Evolutionary conservation across 35 echinoderm and acorn worm genomes (phyloP).

Genomic region (Strongylocentrotus purpuratus): DNA sequence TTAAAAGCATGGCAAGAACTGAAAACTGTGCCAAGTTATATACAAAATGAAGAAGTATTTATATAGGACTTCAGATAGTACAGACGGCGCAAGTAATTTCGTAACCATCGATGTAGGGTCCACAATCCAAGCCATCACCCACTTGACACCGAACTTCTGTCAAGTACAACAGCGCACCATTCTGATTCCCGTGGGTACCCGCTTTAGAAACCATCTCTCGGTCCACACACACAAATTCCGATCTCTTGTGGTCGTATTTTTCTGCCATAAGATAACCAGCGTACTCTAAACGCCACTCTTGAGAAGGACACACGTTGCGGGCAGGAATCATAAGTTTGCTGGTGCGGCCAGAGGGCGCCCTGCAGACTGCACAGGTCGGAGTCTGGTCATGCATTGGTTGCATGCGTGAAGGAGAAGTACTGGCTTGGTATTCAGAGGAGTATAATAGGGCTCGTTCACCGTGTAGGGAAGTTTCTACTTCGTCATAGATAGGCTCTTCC

Average conservation of each 20-base stretch:
- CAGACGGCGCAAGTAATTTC: too few relatives aligned
- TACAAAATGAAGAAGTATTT: too few relatives aligned
- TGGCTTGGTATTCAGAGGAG: constrained; percentile 64
- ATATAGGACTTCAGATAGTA: too few relatives aligned
- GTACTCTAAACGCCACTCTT: constrained; percentile 71
- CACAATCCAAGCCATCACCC: too few relatives aligned
- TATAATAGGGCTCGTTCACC: constrained; percentile 63
- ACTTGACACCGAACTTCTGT: constrained; percentile 46
- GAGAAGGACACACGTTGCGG: too few relatives aligned
- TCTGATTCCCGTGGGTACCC: background rate
- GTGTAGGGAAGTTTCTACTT: constrained; percentile 26
- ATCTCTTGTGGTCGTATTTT: constrained; percentile 26
- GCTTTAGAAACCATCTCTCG: constrained; percentile 40
- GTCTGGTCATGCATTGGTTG: too few relatives aligned
- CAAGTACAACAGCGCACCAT: constrained; percentile 48
- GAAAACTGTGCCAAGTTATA: too few relatives aligned
- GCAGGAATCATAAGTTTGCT: too few relatives aligned
- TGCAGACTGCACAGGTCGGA: too few relatives aligned
- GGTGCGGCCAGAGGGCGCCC: too few relatives aligned
- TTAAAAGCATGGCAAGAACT: too few relatives aligned
- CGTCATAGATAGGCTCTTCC: constrained; percentile 67
- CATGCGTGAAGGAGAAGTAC: background rate
- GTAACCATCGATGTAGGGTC: too few relatives aligned
- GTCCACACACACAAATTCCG: constrained; percentile 64
- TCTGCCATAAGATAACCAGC: constrained; percentile 56